Base-by-base conservation (phyloP, 2,113 vertebrate genomes). In the Anhinga anhinga region DNA sequence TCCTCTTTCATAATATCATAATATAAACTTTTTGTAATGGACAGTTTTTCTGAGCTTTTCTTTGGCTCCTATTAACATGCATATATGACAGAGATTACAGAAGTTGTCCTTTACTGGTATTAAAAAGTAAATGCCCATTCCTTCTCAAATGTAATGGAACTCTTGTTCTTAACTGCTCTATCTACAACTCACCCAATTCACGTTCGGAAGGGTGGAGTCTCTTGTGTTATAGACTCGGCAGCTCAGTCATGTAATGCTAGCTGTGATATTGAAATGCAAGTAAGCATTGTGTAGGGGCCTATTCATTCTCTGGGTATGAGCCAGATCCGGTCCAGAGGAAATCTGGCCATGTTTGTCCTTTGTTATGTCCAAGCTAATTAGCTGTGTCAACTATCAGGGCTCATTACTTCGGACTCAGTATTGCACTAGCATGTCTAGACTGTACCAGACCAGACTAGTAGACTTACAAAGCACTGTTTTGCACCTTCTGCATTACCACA, bases 181-280 rank as follows among this genome's bases (percentile, higher is more conserved):
- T 10, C 18, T 80, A 40, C 36, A 87, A 15, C 38, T 78, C 42
- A 66, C 30, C 23, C 18, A 44, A 50, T 78, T 92, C 38, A 36
- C 0, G 0, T 77, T 81, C 2, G 1, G 29, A 49, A 53, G 7
- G 8, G 2, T 73, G 21, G 27, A 65, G 34, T 61, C 23, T 65
- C 49, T 62, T 67, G 8, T 56, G 30, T 72, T 92, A 36, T 0
- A 32, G 53, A 65, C 30, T 80, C 36, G 17, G 26, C 62, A 77
- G 15, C 56, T 80, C 44, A 67, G n/a, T 63, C 29, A 22, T 67
- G 58, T 59, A 59, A 30, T 67, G 53, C 36, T 69, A 32, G 21
- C 70, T 82, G 44, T 53, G 71, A 42, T 78, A 59, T 32, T 62
- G 45, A 86, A 88, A 70, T 52, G 30, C 27, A 73, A 25, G 25